phyloP scores from a whole-genome alignment of 2,888 invertebrate genomes.

The Erannis defoliaria region DNA sequence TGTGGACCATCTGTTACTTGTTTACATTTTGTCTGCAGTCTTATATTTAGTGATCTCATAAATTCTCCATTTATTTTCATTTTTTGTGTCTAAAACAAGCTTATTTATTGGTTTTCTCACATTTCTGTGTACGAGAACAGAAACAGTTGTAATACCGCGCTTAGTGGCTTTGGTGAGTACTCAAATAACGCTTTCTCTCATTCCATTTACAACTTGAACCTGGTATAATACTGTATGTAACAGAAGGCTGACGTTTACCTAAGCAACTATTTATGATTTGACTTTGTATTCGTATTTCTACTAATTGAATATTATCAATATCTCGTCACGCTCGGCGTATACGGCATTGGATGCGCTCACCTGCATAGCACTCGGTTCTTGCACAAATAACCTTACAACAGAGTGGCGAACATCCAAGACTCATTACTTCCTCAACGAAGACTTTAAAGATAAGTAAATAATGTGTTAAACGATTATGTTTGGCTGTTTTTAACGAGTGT shows the following conservation, averaged over 20 bases:
- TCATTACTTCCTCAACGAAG: conserved; percentile 25
- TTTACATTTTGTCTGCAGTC: conserved; percentile 78
- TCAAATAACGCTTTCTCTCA: conserved; percentile 52
- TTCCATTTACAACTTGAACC: conserved; percentile 52
- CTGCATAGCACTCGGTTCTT: conserved; percentile 9
- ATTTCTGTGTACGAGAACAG: conserved; percentile 46
- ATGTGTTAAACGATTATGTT: conserved; percentile 48
- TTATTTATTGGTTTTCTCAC: conserved; percentile 44
- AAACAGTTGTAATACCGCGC: conserved; percentile 50
- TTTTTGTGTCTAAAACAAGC: conserved; percentile 52
- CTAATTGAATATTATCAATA: conserved; percentile 29
- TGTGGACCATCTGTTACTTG: conserved; percentile 65
- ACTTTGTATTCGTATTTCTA: conserved; percentile 29
- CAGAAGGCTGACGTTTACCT: conserved; percentile 61
- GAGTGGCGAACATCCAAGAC: conserved; percentile 8
- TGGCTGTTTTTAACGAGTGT: conserved; percentile 59
- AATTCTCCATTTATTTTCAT: conserved; percentile 69
- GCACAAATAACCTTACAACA: conserved; percentile 23
- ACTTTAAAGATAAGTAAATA: conserved; percentile 25
- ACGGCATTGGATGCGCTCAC: conserved; percentile 27
- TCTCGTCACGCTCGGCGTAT: conserved; percentile 17
- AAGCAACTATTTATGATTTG: conserved; percentile 53
- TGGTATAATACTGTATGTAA: conserved; percentile 54
- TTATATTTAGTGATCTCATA: conserved; percentile 80
- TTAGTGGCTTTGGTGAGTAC: conserved; percentile 46